phyloP scores from a whole-genome alignment of 2,888 invertebrate genomes.

The Lycocerus yunnanus region DNA sequence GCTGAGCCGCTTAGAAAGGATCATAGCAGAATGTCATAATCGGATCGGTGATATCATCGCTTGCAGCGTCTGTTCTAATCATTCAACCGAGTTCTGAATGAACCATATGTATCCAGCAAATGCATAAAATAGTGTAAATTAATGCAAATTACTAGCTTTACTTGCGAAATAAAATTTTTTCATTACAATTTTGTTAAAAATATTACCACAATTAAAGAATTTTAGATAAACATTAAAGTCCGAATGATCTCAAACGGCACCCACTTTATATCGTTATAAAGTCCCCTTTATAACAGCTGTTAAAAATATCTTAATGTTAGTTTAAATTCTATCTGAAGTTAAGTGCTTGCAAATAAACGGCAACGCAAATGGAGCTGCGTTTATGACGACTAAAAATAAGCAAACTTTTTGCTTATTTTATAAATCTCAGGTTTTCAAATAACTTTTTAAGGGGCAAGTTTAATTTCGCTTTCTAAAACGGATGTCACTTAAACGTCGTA shows the following conservation, averaged over 20 bases:
- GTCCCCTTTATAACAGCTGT: conserved; percentile 50
- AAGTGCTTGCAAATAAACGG: conserved; percentile 52
- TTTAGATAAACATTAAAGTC: conserved; percentile 52
- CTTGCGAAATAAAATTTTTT: background rate
- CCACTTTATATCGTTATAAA: conserved; percentile 46
- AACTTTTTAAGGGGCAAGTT: conserved; percentile 7
- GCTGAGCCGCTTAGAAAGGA: conserved; percentile 43
- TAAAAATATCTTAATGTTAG: conserved; percentile 55
- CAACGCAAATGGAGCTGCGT: conserved; percentile 39
- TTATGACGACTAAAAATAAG: conserved; percentile 39
- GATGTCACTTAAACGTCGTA: conserved; percentile 19
- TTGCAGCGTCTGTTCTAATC: conserved; percentile 26
- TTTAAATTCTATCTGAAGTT: conserved; percentile 54
- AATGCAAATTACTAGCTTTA: conserved; percentile 9
- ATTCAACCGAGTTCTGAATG: conserved; percentile 12
- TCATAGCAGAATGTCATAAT: conserved; percentile 39
- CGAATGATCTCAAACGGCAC: conserved; percentile 48
- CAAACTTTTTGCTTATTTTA: conserved; percentile 36
- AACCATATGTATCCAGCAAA: conserved; percentile 5
- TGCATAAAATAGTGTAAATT: conserved; percentile 36
- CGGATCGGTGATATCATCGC: conserved; percentile 40
- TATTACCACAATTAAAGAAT: conserved; percentile 11
- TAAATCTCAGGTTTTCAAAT: conserved; percentile 24
- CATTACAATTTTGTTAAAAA: background rate
- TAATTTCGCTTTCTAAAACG: conserved; percentile 22